Evolutionary conservation across 2,888 invertebrate species (phyloP), one percentile per base, ranked within the genome.

Genomic region (Cerastis rubricosa): DNA sequence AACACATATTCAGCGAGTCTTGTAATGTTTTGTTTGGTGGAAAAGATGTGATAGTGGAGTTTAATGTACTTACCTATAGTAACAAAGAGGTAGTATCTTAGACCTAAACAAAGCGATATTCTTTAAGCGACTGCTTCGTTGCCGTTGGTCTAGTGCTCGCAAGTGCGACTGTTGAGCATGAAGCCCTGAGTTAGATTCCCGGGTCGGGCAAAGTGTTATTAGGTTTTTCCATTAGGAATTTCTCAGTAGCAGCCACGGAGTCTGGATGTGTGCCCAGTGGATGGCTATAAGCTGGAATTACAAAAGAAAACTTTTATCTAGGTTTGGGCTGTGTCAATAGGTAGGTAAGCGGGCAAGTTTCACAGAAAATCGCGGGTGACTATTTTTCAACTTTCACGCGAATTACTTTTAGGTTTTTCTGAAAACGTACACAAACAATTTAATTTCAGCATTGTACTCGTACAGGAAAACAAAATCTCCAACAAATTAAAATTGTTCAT

Each of bases 1-100:
- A 84, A 81, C 63, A 81, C 67, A 74, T 69, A 29, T 63, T 59
- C 65, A 72, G 76, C 25, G n/a, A 71, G 29, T 40, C 51, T 54
- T 73, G 49, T 67, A 51, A 19, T 68, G 22, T 45, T 67, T 71
- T 51, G 47, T 74, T 14, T 59, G 8, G 14, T 69, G 1, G 7
- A n/a, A 51, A 7, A 59, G 45, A 17, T 45, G 25, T 63, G 14
- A 25, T 25, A 47, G 73, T n/a, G 47, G n/a, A n/a, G 43, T 59
- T 9, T 29, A 59, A 4, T 59, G 3, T 19, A n/a, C n/a, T n/a
- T n/a, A 8, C 59, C 25, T 29, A 29, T 29, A 29, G 17, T 29
- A 59, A 59, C 59, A 29, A 29, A 59, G 59, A 59, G 29, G 9
- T 17, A 3, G 17, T 29, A 29, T 19, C 19, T 59, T 29, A 29